Base-by-base conservation (phyloP, 2,888 invertebrate genomes). In the Trichacis sp. region DNA sequence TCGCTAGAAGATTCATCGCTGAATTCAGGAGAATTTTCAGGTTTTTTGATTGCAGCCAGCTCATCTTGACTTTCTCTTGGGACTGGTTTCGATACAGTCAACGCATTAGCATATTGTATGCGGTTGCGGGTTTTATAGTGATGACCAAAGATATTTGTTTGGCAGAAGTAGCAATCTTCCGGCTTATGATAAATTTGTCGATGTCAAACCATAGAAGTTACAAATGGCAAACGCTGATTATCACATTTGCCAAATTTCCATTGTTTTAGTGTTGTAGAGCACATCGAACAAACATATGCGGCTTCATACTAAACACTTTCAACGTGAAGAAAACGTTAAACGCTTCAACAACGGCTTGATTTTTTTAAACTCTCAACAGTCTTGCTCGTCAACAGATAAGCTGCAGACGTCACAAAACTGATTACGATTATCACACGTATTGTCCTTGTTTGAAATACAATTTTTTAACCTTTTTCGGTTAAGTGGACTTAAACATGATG, bases 61-160 rank as follows among this genome's bases (percentile, higher is more conserved):
- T 38, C 9, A 11, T 38, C 5, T 11, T 38, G 40, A 14, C 15
- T 15, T 38, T 38, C 40, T 38, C 40, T 38, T 38, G 11, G 15
- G 12, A 38, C 6, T 9, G 47, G 47, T 30, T 30, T 47, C n/a
- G 47, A 15, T 47, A n/a, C n/a, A n/a, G n/a, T n/a, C n/a, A n/a
- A n/a, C n/a, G n/a, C n/a, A n/a, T n/a, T n/a, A n/a, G n/a, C n/a
- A n/a, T n/a, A n/a, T n/a, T n/a, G n/a, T n/a, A n/a, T n/a, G n/a
- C n/a, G n/a, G n/a, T n/a, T n/a, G n/a, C n/a, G n/a, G n/a, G n/a
- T n/a, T n/a, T n/a, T n/a, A n/a, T n/a, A n/a, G n/a, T n/a, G n/a
- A n/a, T 48, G 48, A 14, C 33, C 48, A 20, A 17, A 29, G 18
- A 15, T 30, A 6, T 48, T 15, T 20, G 48, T n/a, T n/a, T n/a